Percentiles rank a stretch among this genome's conserved stretches.
phyloP scores from a whole-genome alignment of 2,797 vertebrate species.

The Pristis pectinata region DNA sequence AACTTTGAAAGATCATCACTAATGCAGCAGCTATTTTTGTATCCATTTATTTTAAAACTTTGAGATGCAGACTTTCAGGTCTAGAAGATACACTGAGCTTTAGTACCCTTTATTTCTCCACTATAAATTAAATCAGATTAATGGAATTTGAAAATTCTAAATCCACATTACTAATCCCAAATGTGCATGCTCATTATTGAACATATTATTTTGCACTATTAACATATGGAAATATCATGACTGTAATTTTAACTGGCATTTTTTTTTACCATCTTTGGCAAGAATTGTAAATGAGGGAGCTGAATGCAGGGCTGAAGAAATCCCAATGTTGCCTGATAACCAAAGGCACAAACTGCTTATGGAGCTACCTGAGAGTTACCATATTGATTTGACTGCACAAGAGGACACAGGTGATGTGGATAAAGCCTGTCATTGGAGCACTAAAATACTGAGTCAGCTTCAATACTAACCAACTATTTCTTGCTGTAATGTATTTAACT shows the following conservation, averaged over 20 bases:
- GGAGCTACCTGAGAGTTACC: not conserved
- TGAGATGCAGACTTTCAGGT: too few relatives aligned
- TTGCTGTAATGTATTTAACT: not conserved
- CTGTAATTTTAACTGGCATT: not conserved
- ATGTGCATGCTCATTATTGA: not conserved
- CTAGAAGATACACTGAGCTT: too few relatives aligned
- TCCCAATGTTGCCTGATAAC: not conserved
- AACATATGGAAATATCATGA: not conserved
- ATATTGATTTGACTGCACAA: not conserved
- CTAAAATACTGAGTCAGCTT: not conserved
- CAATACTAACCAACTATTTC: not conserved
- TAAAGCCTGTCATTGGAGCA: not conserved
- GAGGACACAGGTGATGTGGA: not conserved
- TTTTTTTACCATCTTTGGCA: not conserved
- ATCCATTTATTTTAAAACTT: too few relatives aligned
- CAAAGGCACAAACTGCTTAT: not conserved
- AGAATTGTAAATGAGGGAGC: not conserved
- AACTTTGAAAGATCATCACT: too few relatives aligned
- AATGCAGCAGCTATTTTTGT: too few relatives aligned
- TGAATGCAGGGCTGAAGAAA: not conserved
- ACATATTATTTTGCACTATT: not conserved
- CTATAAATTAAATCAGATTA: not conserved
- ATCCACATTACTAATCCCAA: not conserved
- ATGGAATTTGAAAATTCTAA: not conserved
- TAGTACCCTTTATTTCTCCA: too few relatives aligned